Evolutionary conservation across 1,140 invertebrate genomes (phyloP).

Genomic region (Eumeta japonica): DNA sequence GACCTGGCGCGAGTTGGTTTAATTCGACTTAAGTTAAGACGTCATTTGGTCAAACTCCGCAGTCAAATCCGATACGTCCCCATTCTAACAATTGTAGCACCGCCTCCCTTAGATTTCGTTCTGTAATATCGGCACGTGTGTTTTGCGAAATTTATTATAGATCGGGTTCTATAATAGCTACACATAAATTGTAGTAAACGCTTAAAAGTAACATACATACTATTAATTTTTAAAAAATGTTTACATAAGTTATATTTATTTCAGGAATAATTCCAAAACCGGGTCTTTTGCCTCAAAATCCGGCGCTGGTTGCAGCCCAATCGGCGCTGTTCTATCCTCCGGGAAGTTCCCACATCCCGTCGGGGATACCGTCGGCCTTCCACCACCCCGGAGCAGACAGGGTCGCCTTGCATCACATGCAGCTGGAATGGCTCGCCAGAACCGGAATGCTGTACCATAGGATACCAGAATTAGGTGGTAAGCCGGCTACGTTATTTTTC

Average conservation of each 20-base stretch:
- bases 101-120: no score
- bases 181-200: not conserved
- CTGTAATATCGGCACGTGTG: no score
- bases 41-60: not conserved
- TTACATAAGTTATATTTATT: constrained; percentile 4
- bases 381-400: constrained; percentile 42
- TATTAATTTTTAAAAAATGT: not conserved
- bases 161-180: no score
- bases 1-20: not conserved
- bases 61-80: no score
- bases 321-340: constrained; percentile 45
- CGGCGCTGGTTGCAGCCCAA: constrained; percentile 38
- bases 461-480: constrained; percentile 68
- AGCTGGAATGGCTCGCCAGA: constrained; percentile 80
- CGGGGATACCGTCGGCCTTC: constrained; percentile 36
- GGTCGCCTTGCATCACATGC: constrained; percentile 70
- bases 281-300: constrained; percentile 42
- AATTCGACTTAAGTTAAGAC: not conserved
- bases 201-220: not conserved
- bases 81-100: no score
- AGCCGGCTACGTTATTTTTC: no score
- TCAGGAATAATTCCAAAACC: constrained; percentile 50
- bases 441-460: constrained; percentile 83
- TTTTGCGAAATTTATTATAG: no score
- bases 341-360: constrained; percentile 20